Base-by-base conservation (phyloP, 2,888 invertebrate genomes). In the Erannis defoliaria region DNA sequence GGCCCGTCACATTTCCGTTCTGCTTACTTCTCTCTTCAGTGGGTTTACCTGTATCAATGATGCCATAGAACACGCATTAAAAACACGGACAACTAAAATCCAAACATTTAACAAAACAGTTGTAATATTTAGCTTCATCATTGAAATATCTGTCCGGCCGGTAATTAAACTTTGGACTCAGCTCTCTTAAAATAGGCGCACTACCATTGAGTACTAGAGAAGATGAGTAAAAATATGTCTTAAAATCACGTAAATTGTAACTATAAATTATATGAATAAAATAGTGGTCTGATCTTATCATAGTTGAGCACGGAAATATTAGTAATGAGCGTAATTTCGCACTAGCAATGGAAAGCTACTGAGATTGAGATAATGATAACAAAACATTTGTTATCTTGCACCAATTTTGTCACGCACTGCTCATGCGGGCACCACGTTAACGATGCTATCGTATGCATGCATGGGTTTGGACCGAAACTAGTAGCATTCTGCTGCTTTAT, bases 331-430 rank as follows among this genome's bases (percentile, higher is more conserved):
- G 10, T 57, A 45, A 51, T 46, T 59, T 63, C 50, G 66, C 49
- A 64, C 26, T 45, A n/a, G 43, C 45, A 51, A 65, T 64, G 77
- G 79, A 80, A 80, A 77, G 63, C 57, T 77, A 77, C 73, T 48
- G 42, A 72, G 65, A 74, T 75, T 61, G 55, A 70, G 74, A 76
- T 73, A 75, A 49, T 70, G 76, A 78, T 77, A 74, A 50, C 31
- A 43, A 56, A 62, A 64, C 19, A 55, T 50, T 62, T 60, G 64
- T 66, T 67, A 71, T 70, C 66, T 62, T 8, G 54, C 46, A 48
- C 42, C 37, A 48, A 48, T 48, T 35, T 29, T 55, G 62, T 62
- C 70, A 71, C 53, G 65, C 58, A 8, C 26, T 33, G 56, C 14
- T 37, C 64, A 64, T 67, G 67, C 65, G 66, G 71, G 71, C 63